Base-by-base conservation (phyloP, 2,888 invertebrate genomes). In the Ennomos quercinarius region DNA sequence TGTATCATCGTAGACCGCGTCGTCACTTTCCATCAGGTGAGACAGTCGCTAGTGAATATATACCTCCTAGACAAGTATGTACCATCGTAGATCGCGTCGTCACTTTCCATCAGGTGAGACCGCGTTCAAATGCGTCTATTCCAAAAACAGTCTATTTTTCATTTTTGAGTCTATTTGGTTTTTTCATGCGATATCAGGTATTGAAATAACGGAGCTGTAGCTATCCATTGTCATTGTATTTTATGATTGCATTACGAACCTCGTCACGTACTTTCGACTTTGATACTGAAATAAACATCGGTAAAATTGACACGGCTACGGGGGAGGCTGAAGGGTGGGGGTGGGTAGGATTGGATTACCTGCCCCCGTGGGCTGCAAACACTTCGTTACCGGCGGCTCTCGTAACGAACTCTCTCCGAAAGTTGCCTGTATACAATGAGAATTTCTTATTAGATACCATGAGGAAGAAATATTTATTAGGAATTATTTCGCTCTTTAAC, bases 321-420 rank as follows among this genome's bases (percentile, higher is more conserved):
- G 48, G 51, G 61, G 59, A 59, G 57, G 35, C 43, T 51, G 40
- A 49, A 48, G 57, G 57, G 52, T 51, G 49, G 61, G 54, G 57
- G 57, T 63, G 68, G 68, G 63, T 56, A 6, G 63, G 68, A 91
- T 90, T 89, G 84, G 84, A 90, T 91, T 91, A 90, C 89, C 90
- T 89, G 87, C 81, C 85, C 85, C 87, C 84, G 80, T 80, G 81
- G 81, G 84, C 77, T 80, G 85, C 87, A 91, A 91, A 90, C 91
- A 90, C 86, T 89, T 90, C 87, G 87, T 89, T 89, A 89, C n/a
- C 82, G 61, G 63, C 54, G 58, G 17, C 17, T 17, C 10, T 37
- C 44, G 81, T 84, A 84, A 85, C 83, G 81, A 87, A 84, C 78
- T 78, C 72, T 78, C 72, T 43, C 11, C 41, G 41, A 27, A 59